Evolutionary conservation across 2,888 invertebrate genomes (phyloP), one percentile per base, ranked within the genome.

Genomic region (Malthinus seriepunctatus): DNA sequence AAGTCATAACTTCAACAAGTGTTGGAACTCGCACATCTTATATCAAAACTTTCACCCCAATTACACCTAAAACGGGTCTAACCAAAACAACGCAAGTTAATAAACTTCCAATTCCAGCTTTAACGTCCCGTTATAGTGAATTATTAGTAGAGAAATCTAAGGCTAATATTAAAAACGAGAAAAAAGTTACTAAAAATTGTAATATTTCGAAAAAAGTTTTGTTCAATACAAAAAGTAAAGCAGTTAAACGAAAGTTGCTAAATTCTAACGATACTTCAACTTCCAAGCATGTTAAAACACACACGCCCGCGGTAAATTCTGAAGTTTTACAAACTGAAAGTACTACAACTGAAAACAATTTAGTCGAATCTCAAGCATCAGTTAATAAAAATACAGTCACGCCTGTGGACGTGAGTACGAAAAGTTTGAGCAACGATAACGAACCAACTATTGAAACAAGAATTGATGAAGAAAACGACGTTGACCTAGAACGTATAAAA

Each of bases 31-130:
- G 58, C 47, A 49, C 42, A 31, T n/a, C 9, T 4, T 8, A 38
- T 1, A 50, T 45, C 1, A 59, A 59, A 32, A 23, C 49, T 10
- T 49, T 56, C 14, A 33, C 55, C 11, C 35, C 23, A 3, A 58
- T 62, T 44, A 51, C 47, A 39, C 62, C 64, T 5, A 71, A 72
- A 59, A 63, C 63, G n/a, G 73, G 71, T 48, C 50, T 73, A 11
- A 78, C 78, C 2, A 69, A 67, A 62, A 77, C 78, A 2, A 77
- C 77, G 3, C 78, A 77, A 63, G 71, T 76, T 5, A 79, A 78
- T 69, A 80, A 78, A 69, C 73, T 80, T 14, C 79, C 79, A 7
- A 79, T 80, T 51, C 78, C 79, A 4, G 76, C 78, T 1, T 66
- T 78, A 46, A 72, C 74, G 6, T 75, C 77, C 9, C 67, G 67